phyloP scores from a whole-genome alignment of 1,140 invertebrate species.

The Agrilus planipennis region DNA sequence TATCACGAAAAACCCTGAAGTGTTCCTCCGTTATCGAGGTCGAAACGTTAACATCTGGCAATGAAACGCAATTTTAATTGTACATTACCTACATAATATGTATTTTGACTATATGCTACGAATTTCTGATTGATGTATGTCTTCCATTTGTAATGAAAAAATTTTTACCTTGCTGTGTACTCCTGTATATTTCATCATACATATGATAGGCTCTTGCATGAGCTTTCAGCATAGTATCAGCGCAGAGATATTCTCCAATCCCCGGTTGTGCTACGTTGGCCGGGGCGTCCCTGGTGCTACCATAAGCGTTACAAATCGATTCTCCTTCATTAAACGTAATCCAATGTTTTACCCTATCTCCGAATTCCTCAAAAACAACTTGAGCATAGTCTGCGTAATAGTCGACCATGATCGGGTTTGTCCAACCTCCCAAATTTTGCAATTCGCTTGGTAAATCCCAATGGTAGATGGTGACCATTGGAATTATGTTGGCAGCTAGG shows the following conservation, averaged over 20 bases:
- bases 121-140: too few species aligned
- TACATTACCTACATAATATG: too few species aligned
- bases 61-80: too few species aligned
- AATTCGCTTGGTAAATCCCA: constrained; percentile 23
- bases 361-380: constrained; percentile 13
- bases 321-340: constrained; percentile 40
- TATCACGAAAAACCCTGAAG: too few species aligned
- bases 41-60: too few species aligned
- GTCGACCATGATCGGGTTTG: constrained; percentile 22
- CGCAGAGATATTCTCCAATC: constrained; percentile 47
- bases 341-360: constrained; percentile 34
- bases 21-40: too few species aligned
- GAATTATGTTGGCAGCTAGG: constrained; percentile 42
- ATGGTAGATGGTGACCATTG: constrained; percentile 39
- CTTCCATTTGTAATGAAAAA: too few species aligned
- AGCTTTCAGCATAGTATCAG: constrained; percentile 48
- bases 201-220: constrained; percentile 53
- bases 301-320: constrained; percentile 54
- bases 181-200: too few species aligned
- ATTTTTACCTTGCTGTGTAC: too few species aligned
- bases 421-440: constrained; percentile 27
- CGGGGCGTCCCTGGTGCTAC: constrained; percentile 42
- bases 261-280: constrained; percentile 32
- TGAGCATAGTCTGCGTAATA: constrained; percentile 27
- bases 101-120: too few species aligned